These are phyloP conservation scores for Lasioglossum villosulum DNA, from an alignment of 2,888 invertebrate genomes.

Conservation along the genomic window DNA sequence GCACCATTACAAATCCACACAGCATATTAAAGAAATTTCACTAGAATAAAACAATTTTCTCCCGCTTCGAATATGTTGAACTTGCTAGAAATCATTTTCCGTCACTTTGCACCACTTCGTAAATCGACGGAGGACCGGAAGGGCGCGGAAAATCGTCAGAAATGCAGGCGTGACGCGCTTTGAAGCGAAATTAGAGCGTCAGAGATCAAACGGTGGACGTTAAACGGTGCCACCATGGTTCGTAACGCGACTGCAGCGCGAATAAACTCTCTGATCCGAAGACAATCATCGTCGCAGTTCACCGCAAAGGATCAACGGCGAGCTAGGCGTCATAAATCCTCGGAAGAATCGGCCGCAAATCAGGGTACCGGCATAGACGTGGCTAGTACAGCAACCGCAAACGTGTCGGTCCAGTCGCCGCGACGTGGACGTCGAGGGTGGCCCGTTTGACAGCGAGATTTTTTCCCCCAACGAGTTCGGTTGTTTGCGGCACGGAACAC, in stretches of 20 bases:
- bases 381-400: background rate
- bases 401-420: background rate
- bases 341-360: constrained; percentile 18
- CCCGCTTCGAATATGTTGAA: background rate
- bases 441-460: constrained; percentile 8
- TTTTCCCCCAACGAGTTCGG: constrained; percentile 47
- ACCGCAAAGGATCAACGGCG: background rate
- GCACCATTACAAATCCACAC: too few relatives aligned
- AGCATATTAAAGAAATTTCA: background rate
- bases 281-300: background rate
- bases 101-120: background rate
- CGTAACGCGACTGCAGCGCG: background rate
- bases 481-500: constrained; percentile 58
- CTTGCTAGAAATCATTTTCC: background rate
- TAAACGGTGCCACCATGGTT: background rate
- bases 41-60: background rate
- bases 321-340: background rate
- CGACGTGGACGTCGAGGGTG: background rate
- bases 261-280: background rate
- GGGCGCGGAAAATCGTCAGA: background rate
- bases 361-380: constrained; percentile 19
- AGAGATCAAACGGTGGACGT: background rate
- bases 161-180: background rate
- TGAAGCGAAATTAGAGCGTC: background rate
- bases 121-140: background rate